phyloP scores from a whole-genome alignment of 92 coral and sea anemone genomes.

The Epizoanthus scotinus region DNA sequence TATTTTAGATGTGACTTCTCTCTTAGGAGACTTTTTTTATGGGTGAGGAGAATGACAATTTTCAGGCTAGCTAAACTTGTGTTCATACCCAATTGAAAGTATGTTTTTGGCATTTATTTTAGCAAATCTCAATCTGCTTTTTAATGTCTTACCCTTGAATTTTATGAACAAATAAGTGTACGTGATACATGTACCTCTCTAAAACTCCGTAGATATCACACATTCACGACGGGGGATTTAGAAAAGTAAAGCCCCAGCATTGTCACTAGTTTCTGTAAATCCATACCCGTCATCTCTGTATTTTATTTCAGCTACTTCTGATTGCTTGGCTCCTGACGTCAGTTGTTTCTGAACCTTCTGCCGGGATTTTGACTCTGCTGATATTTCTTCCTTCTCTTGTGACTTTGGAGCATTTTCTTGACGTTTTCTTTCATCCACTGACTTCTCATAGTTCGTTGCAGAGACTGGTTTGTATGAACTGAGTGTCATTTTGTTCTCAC shows the following conservation, averaged over 20 bases:
- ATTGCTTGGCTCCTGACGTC: neutral
- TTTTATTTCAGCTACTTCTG: conserved; percentile 54
- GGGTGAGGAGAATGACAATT: too few relatives aligned
- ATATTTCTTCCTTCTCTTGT: neutral
- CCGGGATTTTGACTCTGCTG: neutral
- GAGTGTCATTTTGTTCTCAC: conserved; percentile 52
- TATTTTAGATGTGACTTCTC: too few relatives aligned
- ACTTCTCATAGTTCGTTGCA: conserved; percentile 52
- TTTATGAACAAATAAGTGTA: too few relatives aligned
- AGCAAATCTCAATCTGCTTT: too few relatives aligned
- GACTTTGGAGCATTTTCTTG: neutral
- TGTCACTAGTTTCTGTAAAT: conserved; percentile 77
- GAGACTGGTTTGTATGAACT: conserved; percentile 65
- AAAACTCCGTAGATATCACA: too few relatives aligned
- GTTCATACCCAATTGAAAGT: too few relatives aligned
- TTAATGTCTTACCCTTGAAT: too few relatives aligned
- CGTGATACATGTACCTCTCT: too few relatives aligned
- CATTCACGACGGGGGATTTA: conserved; percentile 8
- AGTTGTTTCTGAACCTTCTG: conserved; percentile 5
- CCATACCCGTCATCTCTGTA: conserved; percentile 87
- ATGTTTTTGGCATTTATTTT: too few relatives aligned
- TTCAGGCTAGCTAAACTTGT: too few relatives aligned
- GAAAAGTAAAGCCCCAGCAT: conserved; percentile 87
- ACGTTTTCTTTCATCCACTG: conserved; percentile 21
- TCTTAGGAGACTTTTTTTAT: too few relatives aligned